phyloP scores from a whole-genome alignment of 2,888 invertebrate genomes.

The Tetranychus piercei region DNA sequence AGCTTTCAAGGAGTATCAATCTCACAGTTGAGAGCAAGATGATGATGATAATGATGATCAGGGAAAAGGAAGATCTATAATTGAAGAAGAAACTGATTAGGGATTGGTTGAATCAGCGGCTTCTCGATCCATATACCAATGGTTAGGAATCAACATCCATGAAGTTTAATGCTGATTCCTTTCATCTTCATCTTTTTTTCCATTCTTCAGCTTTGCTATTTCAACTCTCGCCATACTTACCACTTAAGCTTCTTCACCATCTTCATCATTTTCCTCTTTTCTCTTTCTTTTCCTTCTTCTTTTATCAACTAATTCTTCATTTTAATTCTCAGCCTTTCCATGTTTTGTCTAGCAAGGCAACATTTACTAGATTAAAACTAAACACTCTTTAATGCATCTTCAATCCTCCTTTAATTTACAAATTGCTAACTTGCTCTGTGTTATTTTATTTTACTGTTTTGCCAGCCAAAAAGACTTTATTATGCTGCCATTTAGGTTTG shows the following conservation, averaged over 20 bases:
- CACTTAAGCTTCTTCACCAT: background rate
- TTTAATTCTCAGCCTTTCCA: too few species aligned
- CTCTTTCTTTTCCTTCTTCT: too few species aligned
- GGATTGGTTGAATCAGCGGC: slow-evolving; percentile 1
- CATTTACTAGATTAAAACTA: too few species aligned
- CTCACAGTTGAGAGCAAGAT: background rate
- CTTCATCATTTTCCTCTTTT: background rate
- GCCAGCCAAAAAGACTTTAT: too few species aligned
- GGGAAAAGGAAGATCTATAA: background rate
- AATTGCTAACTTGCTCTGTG: too few species aligned
- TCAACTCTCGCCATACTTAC: background rate
- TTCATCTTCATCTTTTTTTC: background rate
- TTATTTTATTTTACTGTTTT: too few species aligned
- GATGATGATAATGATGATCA: background rate
- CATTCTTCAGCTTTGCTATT: background rate
- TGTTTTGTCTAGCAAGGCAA: too few species aligned
- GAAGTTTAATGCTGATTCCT: background rate
- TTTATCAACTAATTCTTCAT: too few species aligned
- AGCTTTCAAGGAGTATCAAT: background rate
- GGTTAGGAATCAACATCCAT: background rate
- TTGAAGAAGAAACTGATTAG: background rate
- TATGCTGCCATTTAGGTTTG: too few species aligned
- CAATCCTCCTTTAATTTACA: too few species aligned
- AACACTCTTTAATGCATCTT: too few species aligned
- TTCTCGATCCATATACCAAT: background rate